Percentiles rank a stretch among this genome's conserved stretches.
Conservation (phyloP, 2,888 invertebrate species). For the Epirrita christyi region DNA sequence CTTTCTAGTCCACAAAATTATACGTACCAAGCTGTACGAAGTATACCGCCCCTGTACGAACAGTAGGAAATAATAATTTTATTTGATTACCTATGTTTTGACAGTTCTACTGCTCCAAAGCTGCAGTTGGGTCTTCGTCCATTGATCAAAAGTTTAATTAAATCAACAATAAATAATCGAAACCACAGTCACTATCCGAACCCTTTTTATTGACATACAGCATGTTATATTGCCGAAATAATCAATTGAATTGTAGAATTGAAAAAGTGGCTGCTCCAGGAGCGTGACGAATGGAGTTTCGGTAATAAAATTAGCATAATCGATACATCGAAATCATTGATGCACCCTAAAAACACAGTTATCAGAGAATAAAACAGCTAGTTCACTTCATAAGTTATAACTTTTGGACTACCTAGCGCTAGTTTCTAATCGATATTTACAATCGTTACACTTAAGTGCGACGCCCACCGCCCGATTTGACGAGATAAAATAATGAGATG, state of each 20-base stretch:
- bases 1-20: neutral
- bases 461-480: too few relatives aligned
- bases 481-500: too few relatives aligned
- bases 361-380: neutral
- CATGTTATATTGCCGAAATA: constrained; percentile 54
- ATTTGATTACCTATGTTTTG: too few relatives aligned
- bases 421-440: too few relatives aligned
- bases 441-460: too few relatives aligned
- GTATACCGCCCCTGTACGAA: too few relatives aligned
- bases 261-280: constrained; percentile 48
- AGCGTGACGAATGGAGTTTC: constrained; percentile 72
- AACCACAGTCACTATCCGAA: constrained; percentile 39
- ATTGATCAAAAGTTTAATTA: constrained; percentile 15
- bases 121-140: neutral
- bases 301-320: constrained; percentile 82
- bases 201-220: constrained; percentile 58
- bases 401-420: neutral
- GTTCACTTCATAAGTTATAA: neutral
- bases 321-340: constrained; percentile 69
- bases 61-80: too few relatives aligned
- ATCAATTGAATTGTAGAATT: constrained; percentile 49
- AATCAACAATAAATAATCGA: constrained; percentile 4
- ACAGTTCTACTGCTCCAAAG: too few relatives aligned
- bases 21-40: too few relatives aligned
- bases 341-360: constrained; percentile 56